Base-by-base conservation (phyloP, 2,797 vertebrate genomes). In the Halcyon leucocephala region DNA sequence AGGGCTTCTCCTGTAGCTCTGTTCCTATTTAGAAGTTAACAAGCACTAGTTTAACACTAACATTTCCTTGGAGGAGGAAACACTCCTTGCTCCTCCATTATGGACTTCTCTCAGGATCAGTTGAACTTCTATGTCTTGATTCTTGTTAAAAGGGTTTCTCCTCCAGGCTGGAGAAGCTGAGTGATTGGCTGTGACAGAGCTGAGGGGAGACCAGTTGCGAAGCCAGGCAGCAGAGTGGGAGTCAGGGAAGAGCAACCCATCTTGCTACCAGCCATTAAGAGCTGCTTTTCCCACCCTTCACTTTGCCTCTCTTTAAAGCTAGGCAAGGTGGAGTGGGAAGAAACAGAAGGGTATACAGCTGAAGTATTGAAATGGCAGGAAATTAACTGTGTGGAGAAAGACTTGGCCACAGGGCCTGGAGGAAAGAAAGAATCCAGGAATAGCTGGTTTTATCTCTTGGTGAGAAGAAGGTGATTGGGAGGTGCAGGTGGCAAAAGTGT, bases 351-450 rank as follows among this genome's bases (percentile, higher is more conserved):
- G 54, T 19, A 46, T 10, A 35, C 28, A 73, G 46, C 24, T 0
- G 17, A 83, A 66, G 41, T 35, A 70, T n/a, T 51, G 41, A 61
- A 89, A 52, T 2, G 6, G 28, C 52, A 80, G 71, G 49, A 82
- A 89, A 39, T 39, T 10, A 25, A 0, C 18, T 31, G 12, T 4
- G 0, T 6, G 12, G 42, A 35, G 21, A 71, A 54, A 10, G n/a
- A 65, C 25, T 41, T 33, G n/a, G 69, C 39, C 24, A 29, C 6
- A 0, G 10, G 39, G 46, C 55, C 33, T 61, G 48, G 41, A 67
- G 58, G 61, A 64, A 61, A 76, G 35, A 35, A 52, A 6, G 25
- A 78, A 60, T 8, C 64, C 39, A 78, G 51, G 65, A 77, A 42
- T 60, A 24, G 22, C 48, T 62, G 9, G 31, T 49, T 5, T 35